Evolutionary conservation across 2,113 vertebrate species (phyloP).

Genomic region (Notarius quadriscutis): DNA sequence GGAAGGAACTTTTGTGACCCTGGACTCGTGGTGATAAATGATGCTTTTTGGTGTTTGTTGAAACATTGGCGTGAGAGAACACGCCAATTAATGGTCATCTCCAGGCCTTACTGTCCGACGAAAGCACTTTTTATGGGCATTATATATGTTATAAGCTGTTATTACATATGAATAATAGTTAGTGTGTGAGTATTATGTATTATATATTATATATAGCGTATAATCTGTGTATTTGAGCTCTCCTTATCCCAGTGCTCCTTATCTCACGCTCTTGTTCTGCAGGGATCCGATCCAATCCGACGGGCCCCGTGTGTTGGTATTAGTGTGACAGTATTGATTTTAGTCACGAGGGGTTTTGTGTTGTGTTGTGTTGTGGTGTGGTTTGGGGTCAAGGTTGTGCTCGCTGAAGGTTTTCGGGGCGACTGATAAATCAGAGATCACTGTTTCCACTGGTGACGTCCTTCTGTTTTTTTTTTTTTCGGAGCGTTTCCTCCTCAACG

Average conservation of each 20-base stretch:
- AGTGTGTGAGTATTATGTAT: no score
- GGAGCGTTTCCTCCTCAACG: no score
- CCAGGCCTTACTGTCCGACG: background rate
- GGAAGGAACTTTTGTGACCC: no score
- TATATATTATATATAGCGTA: background rate
- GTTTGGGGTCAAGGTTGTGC: background rate
- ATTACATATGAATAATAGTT: background rate
- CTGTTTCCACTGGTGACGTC: background rate
- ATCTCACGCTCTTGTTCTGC: background rate
- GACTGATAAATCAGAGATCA: background rate
- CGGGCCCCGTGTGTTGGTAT: background rate
- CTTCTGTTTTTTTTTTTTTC: background rate
- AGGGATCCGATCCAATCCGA: background rate
- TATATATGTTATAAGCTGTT: no score
- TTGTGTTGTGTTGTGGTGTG: background rate
- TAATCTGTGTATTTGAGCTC: background rate
- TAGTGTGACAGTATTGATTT: slow-evolving; percentile 13
- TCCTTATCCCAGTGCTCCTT: background rate
- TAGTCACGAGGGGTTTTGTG: background rate
- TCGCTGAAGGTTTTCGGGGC: background rate
- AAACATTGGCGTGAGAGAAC: no score
- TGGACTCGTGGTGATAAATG: no score
- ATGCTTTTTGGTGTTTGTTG: no score
- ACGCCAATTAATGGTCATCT: no score
- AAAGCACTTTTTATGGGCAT: background rate